Base-by-base conservation (phyloP, 2,113 vertebrate species). In the Jaculus jaculus region DNA sequence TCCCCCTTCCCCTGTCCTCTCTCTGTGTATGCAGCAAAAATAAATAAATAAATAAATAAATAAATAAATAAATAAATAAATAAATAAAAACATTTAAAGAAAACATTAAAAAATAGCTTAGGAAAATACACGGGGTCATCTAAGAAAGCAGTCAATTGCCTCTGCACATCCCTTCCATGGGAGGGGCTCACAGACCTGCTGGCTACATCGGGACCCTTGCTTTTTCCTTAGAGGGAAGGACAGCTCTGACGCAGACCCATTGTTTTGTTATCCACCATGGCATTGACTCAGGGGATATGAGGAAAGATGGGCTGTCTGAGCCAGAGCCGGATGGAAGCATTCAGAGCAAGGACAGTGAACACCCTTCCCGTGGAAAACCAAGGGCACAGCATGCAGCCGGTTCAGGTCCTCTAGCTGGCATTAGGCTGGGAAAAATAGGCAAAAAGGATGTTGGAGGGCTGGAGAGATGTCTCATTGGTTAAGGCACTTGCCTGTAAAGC, bases 311-410 rank as follows among this genome's bases (percentile, higher is more conserved):
- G 47, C 7, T 47, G 51, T 72, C 65, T 21, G 30, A 82, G 89
- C 84, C 30, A 58, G 72, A 84, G 74, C 90, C 71, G 5, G 68
- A 30, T 74, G 83, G 89, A 51, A 85, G 47, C 34, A 24, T 23
- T 16, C 17, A 9, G 47, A 1, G 71, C 13, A 66, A 60, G 84
- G n/a, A 34, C 6, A 28, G 65, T 34, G 65, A 32, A 32, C 60
- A 21, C 16, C 71, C 58, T n/a, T 7, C 58, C 23, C 34, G 15
- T 16, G 21, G 17, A 51, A 28, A 10, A 32, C 17, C 66, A 71
- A 18, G 86, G 37, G 26, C 1, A 2, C 1, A 61, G 73, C 0
- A 0, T 18, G 18, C 69, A 24, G 20, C 63, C 71, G 11, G 47
- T 15, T 10, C 32, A 47, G 72, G 58, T 16, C 39, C 23, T 17